Evolutionary conservation across 2,888 invertebrate species (phyloP).

Genomic region (Neoaliturus tenellus): DNA sequence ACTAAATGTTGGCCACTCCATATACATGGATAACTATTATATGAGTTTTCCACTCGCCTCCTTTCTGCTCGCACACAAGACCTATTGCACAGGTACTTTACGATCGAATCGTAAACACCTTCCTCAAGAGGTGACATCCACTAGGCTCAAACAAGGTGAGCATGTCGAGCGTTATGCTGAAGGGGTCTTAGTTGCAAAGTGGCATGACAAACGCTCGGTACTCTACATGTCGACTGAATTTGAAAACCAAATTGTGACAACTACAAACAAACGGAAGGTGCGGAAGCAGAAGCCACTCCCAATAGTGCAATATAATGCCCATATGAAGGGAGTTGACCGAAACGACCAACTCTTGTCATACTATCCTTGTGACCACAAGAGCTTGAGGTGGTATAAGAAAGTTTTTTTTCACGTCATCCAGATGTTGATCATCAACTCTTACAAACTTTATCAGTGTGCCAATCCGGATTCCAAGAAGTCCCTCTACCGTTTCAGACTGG

Average conservation of each 20-base stretch:
- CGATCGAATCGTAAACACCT: constrained; percentile 17
- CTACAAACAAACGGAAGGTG: not conserved
- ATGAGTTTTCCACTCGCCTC: not conserved
- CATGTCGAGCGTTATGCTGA: constrained; percentile 9
- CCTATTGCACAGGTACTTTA: constrained; percentile 51
- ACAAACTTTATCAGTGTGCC: not conserved
- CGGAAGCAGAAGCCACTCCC: not conserved
- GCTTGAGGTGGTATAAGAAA: constrained; percentile 32
- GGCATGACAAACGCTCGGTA: constrained; percentile 14
- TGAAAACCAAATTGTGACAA: not conserved
- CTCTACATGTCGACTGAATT: constrained; percentile 17
- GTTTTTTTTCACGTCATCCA: constrained; percentile 18
- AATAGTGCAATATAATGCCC: constrained; percentile 27
- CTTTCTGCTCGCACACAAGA: not conserved
- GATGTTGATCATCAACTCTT: not conserved
- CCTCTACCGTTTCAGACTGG: not conserved
- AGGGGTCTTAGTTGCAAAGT: not conserved
- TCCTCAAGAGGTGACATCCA: constrained; percentile 29
- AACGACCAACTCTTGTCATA: constrained; percentile 18
- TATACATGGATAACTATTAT: constrained; percentile 26
- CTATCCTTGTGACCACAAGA: constrained; percentile 17
- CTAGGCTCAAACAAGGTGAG: constrained; percentile 48
- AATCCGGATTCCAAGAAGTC: not conserved
- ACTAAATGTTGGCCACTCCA: not conserved
- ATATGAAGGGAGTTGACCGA: constrained; percentile 44